Base-by-base conservation (phyloP, 2,113 vertebrate species). In the Suncus etruscus region DNA sequence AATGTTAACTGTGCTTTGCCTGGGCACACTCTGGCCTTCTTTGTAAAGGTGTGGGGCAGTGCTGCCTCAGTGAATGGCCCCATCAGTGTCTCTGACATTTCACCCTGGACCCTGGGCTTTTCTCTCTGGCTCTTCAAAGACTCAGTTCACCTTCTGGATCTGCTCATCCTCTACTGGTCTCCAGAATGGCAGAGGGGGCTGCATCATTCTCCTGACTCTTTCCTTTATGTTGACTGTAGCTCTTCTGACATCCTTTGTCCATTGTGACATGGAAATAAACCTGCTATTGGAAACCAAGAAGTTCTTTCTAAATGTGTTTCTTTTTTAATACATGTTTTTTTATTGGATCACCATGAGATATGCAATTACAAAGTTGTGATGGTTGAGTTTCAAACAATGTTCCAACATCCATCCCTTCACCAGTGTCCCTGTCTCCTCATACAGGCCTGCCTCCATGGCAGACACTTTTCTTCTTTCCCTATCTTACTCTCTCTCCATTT, bases 1-100 rank as follows among this genome's bases (percentile, higher is more conserved):
- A 94, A 6, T 90, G 82, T 92, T 61, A 18, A 80, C 92, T 45
- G 24, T 92, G 90, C 92, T 97, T 95, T 91, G 73, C 83, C 88
- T 6, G 24, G 70, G 4, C 6, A 47, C 12, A 15, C 39, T 0
- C 69, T 25, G 61, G 20, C 18, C 45, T 66, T 86, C 5, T 8
- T 85, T 58, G n/a, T n/a, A 25, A 9, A 27, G 12, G 15, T 11
- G 2, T 16, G 54, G 65, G 75, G 3, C 3, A 31, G 12, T 58
- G 32, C 47, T 27, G 14, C 11, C 12, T 48, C 39, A 9, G 25
- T 0, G 24, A n/a, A 73, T 66, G 66, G 14, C n/a, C 39, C 39
- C 61, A 11, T 0, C 5, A 68, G 27, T 14, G 4, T 50, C 74
- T 45, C 54, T 78, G 54, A 29, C 73, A 16, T 65, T 27, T 10